These are phyloP conservation scores for Podarcis muralis DNA, from an alignment of 2,113 vertebrate genomes.

Conservation along the genomic window DNA sequence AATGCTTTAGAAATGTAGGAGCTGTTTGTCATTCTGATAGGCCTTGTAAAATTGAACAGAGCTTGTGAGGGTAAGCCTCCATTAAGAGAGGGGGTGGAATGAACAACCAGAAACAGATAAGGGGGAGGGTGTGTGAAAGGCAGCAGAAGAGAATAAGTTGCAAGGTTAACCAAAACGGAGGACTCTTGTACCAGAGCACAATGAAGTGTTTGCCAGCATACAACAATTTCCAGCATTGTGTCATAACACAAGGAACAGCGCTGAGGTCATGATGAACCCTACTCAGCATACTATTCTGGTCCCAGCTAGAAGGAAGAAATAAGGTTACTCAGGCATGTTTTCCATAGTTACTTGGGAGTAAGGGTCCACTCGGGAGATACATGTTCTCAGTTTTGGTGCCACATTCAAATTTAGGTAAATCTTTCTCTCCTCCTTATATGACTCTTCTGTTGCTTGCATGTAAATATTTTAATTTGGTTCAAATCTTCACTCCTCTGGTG, in stretches of 20 bases:
- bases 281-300: background rate
- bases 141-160: background rate
- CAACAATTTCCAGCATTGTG: background rate
- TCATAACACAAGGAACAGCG: no score
- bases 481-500: conserved; percentile 3
- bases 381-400: background rate
- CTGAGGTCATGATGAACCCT: background rate
- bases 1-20: background rate
- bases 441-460: background rate
- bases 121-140: no score
- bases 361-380: no score
- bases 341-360: background rate
- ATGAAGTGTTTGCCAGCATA: background rate
- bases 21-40: no score
- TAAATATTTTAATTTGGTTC: background rate
- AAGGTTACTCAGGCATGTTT: background rate
- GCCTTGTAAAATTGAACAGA: background rate
- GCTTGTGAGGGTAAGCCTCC: no score
- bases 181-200: background rate
- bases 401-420: background rate
- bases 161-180: background rate
- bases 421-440: background rate
- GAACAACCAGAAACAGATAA: background rate
- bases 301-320: background rate
- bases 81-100: no score